A percentile compares a stretch with the other conserved stretches of the same genome.
Evolutionary conservation across 2,888 invertebrate species (phyloP).

Genomic region (Dicyrtomina minuta): DNA sequence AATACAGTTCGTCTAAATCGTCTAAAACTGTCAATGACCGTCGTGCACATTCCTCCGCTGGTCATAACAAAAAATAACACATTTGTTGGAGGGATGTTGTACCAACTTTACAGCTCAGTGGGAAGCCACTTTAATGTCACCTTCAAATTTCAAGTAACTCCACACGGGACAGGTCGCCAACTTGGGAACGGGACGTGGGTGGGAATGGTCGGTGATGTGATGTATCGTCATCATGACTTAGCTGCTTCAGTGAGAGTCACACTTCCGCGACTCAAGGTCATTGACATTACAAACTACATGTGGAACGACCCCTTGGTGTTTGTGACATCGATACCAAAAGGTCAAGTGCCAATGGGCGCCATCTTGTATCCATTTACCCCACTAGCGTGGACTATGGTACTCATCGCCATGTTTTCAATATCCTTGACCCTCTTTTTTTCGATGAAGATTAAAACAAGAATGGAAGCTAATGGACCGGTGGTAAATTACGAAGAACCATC

Average conservation of each 20-base stretch:
- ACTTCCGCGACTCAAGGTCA: background rate
- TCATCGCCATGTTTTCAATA: slow-evolving; percentile 6
- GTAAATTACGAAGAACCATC: no score
- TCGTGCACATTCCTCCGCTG: slow-evolving; percentile 7
- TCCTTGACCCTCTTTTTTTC: no score
- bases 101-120: background rate
- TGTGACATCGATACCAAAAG: slow-evolving; percentile 25
- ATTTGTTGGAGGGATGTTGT: slow-evolving; percentile 7
- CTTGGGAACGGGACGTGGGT: no score
- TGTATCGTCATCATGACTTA: slow-evolving; percentile 18
- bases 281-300: slow-evolving; percentile 18
- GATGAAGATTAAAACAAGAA: no score
- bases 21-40: no score
- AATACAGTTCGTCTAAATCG: no score
- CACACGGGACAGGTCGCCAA: background rate
- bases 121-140: no score
- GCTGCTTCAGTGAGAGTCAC: slow-evolving; percentile 22
- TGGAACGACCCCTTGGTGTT: slow-evolving; percentile 30
- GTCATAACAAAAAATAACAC: slow-evolving; percentile 3
- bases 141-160: no score
- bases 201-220: slow-evolving; percentile 23
- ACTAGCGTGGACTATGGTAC: slow-evolving; percentile 21
- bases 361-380: slow-evolving; percentile 24
- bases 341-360: slow-evolving; percentile 14
- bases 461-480: no score